These are phyloP conservation scores for Dipus sagitta DNA, from an alignment of 2,797 vertebrate species.

Conservation along the genomic window DNA sequence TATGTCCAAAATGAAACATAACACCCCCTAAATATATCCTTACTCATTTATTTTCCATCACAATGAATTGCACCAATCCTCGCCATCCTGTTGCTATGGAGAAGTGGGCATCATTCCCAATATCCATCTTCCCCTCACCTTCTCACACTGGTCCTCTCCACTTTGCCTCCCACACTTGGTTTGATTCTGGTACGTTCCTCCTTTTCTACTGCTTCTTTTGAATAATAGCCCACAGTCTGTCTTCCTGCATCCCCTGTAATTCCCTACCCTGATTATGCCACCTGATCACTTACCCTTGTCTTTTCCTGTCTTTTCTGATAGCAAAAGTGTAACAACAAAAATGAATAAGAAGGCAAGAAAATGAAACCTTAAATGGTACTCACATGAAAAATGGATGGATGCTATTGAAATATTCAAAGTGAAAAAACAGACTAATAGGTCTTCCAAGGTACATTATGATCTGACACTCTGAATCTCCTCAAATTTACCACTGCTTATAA, in stretches of 20 bases:
- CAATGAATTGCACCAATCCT: not conserved
- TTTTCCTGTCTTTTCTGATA: no score
- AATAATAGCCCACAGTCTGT: no score
- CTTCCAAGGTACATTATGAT: not conserved
- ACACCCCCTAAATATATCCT: not conserved
- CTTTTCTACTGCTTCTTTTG: not conserved
- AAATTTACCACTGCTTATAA: not conserved
- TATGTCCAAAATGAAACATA: not conserved
- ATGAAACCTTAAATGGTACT: no score
- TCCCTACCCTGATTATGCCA: not conserved
- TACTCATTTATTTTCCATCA: slow-evolving; percentile 34
- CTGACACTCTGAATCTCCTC: not conserved
- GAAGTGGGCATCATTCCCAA: not conserved
- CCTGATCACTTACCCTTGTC: no score
- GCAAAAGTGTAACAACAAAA: no score
- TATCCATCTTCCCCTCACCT: not conserved
- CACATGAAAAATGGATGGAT: no score
- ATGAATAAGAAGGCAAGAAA: no score
- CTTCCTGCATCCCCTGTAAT: not conserved
- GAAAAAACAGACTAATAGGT: not conserved
- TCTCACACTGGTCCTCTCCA: not conserved
- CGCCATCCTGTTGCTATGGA: not conserved
- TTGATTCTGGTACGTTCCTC: not conserved
- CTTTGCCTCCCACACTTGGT: not conserved
- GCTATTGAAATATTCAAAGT: no score